phyloP scores from a whole-genome alignment of 92 coral and sea anemone species.

The Montipora capitata region DNA sequence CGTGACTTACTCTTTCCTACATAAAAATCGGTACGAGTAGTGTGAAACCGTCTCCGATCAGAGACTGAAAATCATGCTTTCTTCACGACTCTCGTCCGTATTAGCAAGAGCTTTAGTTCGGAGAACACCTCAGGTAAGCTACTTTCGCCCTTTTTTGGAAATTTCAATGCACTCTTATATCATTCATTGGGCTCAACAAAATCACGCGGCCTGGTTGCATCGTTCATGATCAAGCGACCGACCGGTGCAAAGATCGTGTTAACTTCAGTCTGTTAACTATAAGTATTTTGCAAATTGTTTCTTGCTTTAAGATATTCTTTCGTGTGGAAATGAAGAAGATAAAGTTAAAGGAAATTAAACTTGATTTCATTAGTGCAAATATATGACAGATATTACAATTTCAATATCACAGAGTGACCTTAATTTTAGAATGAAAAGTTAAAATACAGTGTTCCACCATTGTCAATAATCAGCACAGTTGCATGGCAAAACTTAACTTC shows the following conservation, averaged over 20 bases:
- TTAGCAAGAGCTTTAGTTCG: slow-evolving; percentile 89
- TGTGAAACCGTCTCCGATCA: slow-evolving; percentile 57
- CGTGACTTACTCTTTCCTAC: slow-evolving; percentile 43
- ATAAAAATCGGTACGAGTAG: slow-evolving; percentile 65
- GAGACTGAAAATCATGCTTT: slow-evolving; percentile 86
- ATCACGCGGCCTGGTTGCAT: slow-evolving; percentile 31
- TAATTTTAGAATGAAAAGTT: too few species aligned
- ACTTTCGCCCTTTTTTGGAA: neutral
- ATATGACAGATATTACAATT: neutral
- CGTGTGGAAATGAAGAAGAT: neutral
- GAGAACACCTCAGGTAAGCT: slow-evolving; percentile 89
- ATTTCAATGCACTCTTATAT: neutral
- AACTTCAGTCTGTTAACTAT: neutral
- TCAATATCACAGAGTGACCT: slow-evolving; percentile 18
- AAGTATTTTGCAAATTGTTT: neutral
- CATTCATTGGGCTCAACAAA: neutral
- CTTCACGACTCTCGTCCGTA: slow-evolving; percentile 87
- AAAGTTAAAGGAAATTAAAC: neutral
- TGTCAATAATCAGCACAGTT: too few species aligned
- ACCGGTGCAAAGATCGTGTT: neutral
- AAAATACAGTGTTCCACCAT: too few species aligned
- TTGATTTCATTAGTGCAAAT: neutral
- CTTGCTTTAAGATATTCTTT: neutral
- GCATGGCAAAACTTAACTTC: too few species aligned
- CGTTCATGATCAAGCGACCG: slow-evolving; percentile 11